Evolutionary conservation across 1,140 invertebrate genomes (phyloP).

Genomic region (Nylanderia fulva): DNA sequence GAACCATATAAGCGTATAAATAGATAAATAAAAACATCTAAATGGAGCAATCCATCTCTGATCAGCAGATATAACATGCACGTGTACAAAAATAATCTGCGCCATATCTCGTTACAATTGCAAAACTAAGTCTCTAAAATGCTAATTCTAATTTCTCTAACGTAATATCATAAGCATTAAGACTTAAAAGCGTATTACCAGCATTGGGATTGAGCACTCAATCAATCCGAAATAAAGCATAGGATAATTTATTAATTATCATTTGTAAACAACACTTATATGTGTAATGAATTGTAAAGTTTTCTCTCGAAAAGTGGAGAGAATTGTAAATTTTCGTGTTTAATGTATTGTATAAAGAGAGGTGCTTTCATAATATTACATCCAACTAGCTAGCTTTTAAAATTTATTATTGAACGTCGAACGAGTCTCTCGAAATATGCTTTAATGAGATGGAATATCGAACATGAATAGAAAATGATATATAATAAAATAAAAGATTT

Average conservation of each 20-base stretch:
- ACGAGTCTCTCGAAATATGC: conserved; percentile 1
- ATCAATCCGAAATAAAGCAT: conserved; percentile 77
- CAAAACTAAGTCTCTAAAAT: conserved; percentile 61
- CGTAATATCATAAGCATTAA: conserved; percentile 62
- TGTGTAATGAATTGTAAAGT: conserved; percentile 37
- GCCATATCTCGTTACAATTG: conserved; percentile 27
- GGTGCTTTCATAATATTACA: conserved; percentile 57
- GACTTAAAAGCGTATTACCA: conserved; percentile 77
- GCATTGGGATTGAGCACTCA: conserved; percentile 76
- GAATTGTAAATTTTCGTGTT: conserved; percentile 34
- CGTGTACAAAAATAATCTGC: conserved; percentile 37
- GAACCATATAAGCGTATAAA: conserved; percentile 22
- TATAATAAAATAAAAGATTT: conserved; percentile 2
- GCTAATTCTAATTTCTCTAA: conserved; percentile 66
- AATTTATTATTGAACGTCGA: conserved; percentile 3
- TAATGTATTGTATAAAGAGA: conserved; percentile 44
- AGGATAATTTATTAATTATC: conserved; percentile 75
- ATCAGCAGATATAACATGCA: conserved; percentile 18
- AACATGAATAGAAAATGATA: conserved; percentile 20
- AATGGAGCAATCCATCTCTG: not conserved
- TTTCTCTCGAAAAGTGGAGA: not conserved
- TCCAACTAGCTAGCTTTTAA: not conserved
- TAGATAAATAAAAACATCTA: conserved; percentile 39
- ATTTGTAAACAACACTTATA: conserved; percentile 55
- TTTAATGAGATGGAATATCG: conserved; percentile 35